Evolutionary conservation across 2,113 vertebrate species (phyloP), one percentile per base, ranked within the genome.

Genomic region (Callithrix jacchus): DNA sequence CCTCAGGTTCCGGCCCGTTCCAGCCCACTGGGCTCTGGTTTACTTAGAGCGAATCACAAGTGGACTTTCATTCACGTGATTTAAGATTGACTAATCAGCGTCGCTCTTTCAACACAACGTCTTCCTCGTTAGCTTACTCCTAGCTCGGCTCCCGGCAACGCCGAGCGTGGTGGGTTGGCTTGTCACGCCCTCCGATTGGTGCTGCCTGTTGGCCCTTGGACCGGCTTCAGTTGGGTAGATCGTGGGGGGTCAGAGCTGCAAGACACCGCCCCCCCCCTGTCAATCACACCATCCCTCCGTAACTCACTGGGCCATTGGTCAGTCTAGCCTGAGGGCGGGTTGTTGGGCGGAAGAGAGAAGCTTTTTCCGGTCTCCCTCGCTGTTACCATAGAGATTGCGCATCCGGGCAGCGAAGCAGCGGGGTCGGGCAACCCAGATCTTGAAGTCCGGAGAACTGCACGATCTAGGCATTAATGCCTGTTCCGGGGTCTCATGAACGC

Each of bases 31-130:
- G 47, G 37, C 76, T 37, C 12, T 1, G n/a, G 18, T 95, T 80
- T 87, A 58, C 93, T 89, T 49, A 3, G 1, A 21, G 13, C 98
- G 81, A 98, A 98, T 98, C 96, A 98, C 87, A 97, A 98, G 96
- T 89, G 61, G 80, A 45, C 21, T 97, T 95, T 97, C 66, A 97
- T 93, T 68, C 30, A 45, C 18, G 3, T 4, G 1, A 30, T 12
- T 66, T 32, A 8, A 0, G 5, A 79, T n/a, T 40, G 23, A 23
- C 98, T 52, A 98, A 97, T 97, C 96, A 96, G 68, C 30, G 18
- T 4, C 12, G 47, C 18, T 70, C 81, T 97, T 94, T 95, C 68
- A 97, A 71, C 13, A 8, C 52, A 12, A 14, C 21, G 81, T 70
- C 47, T 12, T 11, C 4, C 58, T 91, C 0, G 61, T 82, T 96